These are phyloP conservation scores for Psittacula cyanocephala DNA, from an alignment of 2,113 vertebrate genomes.

Conservation along the genomic window DNA sequence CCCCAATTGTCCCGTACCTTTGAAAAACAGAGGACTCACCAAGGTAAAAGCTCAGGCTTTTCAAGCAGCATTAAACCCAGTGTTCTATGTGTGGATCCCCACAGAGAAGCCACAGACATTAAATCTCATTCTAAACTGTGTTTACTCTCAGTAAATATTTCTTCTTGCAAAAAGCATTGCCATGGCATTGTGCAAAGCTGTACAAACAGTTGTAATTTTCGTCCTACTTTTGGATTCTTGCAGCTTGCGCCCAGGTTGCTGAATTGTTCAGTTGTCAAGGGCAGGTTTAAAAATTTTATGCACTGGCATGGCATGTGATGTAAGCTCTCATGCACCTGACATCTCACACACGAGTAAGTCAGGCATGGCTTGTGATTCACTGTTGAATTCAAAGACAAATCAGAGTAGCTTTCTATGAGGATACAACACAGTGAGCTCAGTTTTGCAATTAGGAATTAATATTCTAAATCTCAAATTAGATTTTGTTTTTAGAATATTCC, in stretches of 20 bases:
- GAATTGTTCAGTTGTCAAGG: conserved; percentile 61
- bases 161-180: conserved; percentile 28
- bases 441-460: not conserved
- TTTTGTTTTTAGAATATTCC: not conserved
- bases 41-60: not conserved
- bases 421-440: not conserved
- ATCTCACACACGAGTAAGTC: conserved; percentile 38
- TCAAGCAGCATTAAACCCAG: not conserved
- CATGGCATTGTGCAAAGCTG: conserved; percentile 27
- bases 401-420: not conserved
- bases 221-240: conserved; percentile 60
- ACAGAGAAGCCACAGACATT: conserved; percentile 17
- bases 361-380: conserved; percentile 30
- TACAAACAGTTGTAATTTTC: conserved; percentile 53
- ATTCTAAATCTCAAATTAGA: not conserved
- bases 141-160: conserved; percentile 52
- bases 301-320: conserved; percentile 31
- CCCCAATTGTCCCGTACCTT: not conserved
- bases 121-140: conserved; percentile 37
- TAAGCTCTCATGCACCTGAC: conserved; percentile 63
- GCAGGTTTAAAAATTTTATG: conserved; percentile 67
- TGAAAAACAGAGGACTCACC: not conserved
- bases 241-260: conserved; percentile 37
- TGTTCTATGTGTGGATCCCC: not conserved
- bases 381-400: conserved; percentile 28